Evolutionary conservation across 2,113 vertebrate species (phyloP).

Genomic region (Illadopsis cleaveri): DNA sequence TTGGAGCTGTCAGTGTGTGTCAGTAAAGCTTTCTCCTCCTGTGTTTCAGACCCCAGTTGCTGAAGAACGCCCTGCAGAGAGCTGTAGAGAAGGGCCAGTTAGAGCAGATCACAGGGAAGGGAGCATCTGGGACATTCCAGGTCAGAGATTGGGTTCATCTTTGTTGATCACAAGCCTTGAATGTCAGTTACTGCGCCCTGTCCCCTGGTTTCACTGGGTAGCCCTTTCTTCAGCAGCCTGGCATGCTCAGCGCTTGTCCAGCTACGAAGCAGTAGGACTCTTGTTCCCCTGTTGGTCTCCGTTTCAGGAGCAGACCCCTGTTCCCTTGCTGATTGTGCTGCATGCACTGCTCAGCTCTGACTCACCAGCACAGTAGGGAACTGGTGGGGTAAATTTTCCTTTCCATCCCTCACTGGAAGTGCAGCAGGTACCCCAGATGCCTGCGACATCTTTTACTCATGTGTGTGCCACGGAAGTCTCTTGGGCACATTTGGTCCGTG

Average conservation of each 20-base stretch:
- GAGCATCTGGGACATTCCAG: slow-evolving; percentile 96
- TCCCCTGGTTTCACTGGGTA: neutral
- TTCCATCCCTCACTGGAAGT: neutral
- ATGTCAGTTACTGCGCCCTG: neutral
- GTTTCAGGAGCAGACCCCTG: neutral
- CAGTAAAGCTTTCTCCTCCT: slow-evolving; percentile 41
- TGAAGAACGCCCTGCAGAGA: slow-evolving; percentile 92
- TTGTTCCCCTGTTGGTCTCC: neutral
- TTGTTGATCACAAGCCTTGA: neutral
- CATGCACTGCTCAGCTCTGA: slow-evolving; percentile 37
- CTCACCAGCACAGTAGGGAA: slow-evolving; percentile 50
- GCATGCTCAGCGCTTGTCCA: neutral
- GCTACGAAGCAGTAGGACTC: neutral
- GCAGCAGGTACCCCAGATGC: slow-evolving; percentile 36
- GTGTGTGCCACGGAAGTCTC: neutral
- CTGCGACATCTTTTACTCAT: neutral
- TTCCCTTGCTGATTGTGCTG: neutral
- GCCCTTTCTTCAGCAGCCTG: neutral
- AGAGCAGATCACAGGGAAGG: slow-evolving; percentile 97
- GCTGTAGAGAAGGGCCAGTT: slow-evolving; percentile 93
- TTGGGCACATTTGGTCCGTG: slow-evolving; percentile 29
- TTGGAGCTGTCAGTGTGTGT: slow-evolving; percentile 6
- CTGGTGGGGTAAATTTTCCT: slow-evolving; percentile 28
- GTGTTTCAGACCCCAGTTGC: slow-evolving; percentile 85
- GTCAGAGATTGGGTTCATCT: slow-evolving; percentile 71